Conservation (phyloP, 2,888 invertebrate genomes). For the Reticulitermes lucifugus region DNA sequence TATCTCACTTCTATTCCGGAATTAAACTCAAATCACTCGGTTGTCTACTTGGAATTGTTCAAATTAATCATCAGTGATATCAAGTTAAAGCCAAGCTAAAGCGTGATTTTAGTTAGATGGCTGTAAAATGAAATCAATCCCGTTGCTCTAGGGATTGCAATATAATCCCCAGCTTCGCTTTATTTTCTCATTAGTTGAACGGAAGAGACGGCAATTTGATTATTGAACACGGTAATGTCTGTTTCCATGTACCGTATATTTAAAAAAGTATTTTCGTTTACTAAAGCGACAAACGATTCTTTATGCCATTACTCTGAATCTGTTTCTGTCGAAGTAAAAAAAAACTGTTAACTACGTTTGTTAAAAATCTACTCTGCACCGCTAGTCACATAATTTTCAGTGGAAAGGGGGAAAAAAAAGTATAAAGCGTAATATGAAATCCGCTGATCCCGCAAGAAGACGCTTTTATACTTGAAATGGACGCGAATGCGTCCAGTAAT, state of each 20-base stretch:
- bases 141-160: neutral
- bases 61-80: neutral
- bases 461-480: too few relatives aligned
- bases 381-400: too few relatives aligned
- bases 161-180: neutral
- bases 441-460: too few relatives aligned
- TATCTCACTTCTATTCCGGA: neutral
- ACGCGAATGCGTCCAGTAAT: too few relatives aligned
- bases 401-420: too few relatives aligned
- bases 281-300: neutral
- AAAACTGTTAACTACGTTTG: too few relatives aligned
- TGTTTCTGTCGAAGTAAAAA: too few relatives aligned
- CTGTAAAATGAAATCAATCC: neutral
- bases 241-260: neutral
- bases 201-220: neutral
- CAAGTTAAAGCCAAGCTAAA: neutral
- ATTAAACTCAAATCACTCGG: neutral
- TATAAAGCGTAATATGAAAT: too few relatives aligned
- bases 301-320: too few relatives aligned
- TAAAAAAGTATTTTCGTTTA: neutral
- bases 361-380: too few relatives aligned
- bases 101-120: neutral
- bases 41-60: neutral
- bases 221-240: neutral
- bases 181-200: slow-evolving; percentile 5